These are phyloP conservation scores for Etheostoma cragini DNA, from an alignment of 2,113 vertebrate species.

Conservation along the genomic window DNA sequence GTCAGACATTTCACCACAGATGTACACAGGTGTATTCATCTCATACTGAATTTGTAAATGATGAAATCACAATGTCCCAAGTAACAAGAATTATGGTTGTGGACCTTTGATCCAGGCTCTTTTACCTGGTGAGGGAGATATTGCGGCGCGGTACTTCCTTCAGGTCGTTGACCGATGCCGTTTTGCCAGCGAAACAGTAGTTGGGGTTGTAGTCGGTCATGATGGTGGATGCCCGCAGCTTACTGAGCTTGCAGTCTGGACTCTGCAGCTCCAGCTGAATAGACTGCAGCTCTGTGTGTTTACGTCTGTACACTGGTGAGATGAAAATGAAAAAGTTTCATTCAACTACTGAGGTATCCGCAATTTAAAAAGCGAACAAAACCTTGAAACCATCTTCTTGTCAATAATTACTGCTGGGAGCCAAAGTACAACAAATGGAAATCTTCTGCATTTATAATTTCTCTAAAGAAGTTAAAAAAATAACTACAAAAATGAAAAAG, in stretches of 20 bases:
- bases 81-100: neutral
- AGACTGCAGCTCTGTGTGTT: conserved; percentile 97
- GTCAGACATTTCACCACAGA: neutral
- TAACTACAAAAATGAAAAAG: neutral
- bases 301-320: conserved; percentile 92
- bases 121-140: conserved; percentile 95
- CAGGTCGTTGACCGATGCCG: conserved; percentile 95
- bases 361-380: conserved; percentile 39
- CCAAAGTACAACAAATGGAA: conserved; percentile 26
- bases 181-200: conserved; percentile 99
- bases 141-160: conserved; percentile 97
- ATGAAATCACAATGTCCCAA: neutral
- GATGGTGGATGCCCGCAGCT: conserved; percentile 96
- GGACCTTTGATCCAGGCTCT: neutral
- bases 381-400: conserved; percentile 20
- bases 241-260: conserved; percentile 98
- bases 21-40: neutral
- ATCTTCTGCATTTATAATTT: conserved; percentile 34
- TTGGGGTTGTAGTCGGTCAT: conserved; percentile 99
- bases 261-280: conserved; percentile 99
- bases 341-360: conserved; percentile 17
- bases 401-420: conserved; percentile 41
- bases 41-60: neutral
- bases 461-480: conserved; percentile 17
- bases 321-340: conserved; percentile 32